Evolutionary conservation across 2,797 vertebrate species (phyloP).

Genomic region (Cyclopterus lumpus): DNA sequence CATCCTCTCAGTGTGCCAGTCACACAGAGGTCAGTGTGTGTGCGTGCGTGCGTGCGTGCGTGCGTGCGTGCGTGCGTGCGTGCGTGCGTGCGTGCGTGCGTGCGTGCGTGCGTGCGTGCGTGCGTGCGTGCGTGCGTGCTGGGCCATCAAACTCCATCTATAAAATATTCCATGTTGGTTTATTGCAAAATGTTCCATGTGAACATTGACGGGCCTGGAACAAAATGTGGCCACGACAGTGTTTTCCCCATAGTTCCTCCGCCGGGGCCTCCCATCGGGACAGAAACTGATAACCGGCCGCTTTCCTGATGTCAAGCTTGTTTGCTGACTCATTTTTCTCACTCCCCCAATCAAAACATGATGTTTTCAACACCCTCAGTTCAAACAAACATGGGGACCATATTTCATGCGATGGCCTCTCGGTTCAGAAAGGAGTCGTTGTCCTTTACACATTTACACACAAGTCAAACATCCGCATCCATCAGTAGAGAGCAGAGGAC

Average conservation of each 20-base stretch:
- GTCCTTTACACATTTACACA: too few species aligned
- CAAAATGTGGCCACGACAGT: conserved; percentile 23
- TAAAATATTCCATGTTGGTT: conserved; percentile 56
- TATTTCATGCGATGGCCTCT: conserved; percentile 17
- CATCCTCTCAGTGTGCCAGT: conserved; percentile 40
- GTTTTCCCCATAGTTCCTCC: conserved; percentile 40
- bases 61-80: conserved; percentile 16
- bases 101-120: conserved; percentile 21
- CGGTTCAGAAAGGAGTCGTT: background rate
- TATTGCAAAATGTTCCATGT: conserved; percentile 40
- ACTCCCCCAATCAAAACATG: conserved; percentile 17
- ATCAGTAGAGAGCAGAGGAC: background rate
- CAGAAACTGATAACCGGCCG: conserved; percentile 35
- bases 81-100: conserved; percentile 2
- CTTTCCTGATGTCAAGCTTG: conserved; percentile 37
- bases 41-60: conserved; percentile 5
- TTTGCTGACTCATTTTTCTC: conserved; percentile 52
- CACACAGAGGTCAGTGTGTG: conserved; percentile 19
- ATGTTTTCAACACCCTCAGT: conserved; percentile 47
- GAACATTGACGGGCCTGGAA: conserved; percentile 13
- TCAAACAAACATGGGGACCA: conserved; percentile 53
- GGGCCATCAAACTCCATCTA: conserved; percentile 2
- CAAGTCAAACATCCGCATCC: background rate
- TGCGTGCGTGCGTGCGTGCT: conserved; percentile 9
- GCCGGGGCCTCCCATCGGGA: conserved; percentile 42